Percentiles rank a stretch among this genome's conserved stretches.
Conservation (phyloP, 2,113 vertebrate species). For the Craseonycteris thonglongyai region DNA sequence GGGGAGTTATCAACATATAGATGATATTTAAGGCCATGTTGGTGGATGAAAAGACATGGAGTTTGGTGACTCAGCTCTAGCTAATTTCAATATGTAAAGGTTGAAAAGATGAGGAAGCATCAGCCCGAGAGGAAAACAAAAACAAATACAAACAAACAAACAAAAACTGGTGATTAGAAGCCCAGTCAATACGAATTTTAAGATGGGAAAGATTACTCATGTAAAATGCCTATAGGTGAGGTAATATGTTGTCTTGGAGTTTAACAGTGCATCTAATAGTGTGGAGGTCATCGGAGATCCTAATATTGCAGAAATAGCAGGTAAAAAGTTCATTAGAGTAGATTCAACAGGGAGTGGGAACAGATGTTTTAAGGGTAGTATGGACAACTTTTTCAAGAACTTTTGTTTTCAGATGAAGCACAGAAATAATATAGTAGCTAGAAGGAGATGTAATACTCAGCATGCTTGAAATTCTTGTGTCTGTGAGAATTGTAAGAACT, state of each 20-base stretch:
- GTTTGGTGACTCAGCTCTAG: neutral
- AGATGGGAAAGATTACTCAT: neutral
- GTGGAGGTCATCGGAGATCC: neutral
- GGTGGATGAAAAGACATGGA: neutral
- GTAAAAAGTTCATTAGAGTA: neutral
- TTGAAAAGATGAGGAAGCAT: neutral
- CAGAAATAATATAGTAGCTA: neutral
- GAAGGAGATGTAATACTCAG: neutral
- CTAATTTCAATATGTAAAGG: constrained; percentile 1
- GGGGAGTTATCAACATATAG: neutral
- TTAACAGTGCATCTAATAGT: neutral
- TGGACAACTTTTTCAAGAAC: neutral
- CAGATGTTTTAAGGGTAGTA: neutral
- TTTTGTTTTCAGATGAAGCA: neutral
- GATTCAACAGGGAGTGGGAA: neutral
- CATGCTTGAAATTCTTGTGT: neutral
- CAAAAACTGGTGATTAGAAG: neutral
- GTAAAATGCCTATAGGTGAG: neutral
- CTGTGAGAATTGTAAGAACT: neutral
- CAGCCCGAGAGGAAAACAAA: neutral
- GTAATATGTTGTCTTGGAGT: no score
- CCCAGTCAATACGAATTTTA: neutral
- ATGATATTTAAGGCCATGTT: constrained; percentile 25
- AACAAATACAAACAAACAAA: no score
- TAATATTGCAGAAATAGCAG: neutral